These are phyloP conservation scores for Sitta europaea DNA, from an alignment of 2,113 vertebrate species.

Conservation along the genomic window DNA sequence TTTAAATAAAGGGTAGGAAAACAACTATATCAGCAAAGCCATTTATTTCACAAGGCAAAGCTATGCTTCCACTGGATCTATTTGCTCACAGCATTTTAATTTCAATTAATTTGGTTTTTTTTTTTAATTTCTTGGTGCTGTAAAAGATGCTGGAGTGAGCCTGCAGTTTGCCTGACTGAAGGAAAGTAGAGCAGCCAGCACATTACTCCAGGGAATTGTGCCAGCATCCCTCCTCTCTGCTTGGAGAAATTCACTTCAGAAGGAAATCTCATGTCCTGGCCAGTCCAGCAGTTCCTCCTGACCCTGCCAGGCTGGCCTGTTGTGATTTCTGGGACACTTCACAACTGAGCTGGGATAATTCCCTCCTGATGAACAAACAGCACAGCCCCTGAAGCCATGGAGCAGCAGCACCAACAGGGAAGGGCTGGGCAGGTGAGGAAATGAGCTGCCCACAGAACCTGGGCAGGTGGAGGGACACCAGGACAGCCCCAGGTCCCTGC, in stretches of 20 bases:
- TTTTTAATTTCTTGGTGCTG: not conserved
- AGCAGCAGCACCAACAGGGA: not conserved
- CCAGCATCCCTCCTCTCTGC: not conserved
- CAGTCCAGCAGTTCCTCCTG: not conserved
- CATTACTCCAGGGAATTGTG: not conserved
- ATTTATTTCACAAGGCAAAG: not conserved
- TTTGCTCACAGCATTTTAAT: not conserved
- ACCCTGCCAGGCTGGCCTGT: not conserved
- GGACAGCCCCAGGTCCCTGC: not conserved
- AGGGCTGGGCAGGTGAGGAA: not conserved
- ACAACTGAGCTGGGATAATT: not conserved
- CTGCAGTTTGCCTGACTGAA: not conserved
- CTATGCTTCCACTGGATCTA: not conserved
- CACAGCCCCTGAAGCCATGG: not conserved
- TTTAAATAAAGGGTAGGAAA: not conserved
- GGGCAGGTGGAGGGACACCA: not conserved
- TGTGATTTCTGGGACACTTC: not conserved
- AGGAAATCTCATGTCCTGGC: not conserved
- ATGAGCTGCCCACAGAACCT: not conserved
- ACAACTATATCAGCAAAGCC: not conserved
- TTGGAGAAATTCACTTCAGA: not conserved
- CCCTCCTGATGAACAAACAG: not conserved
- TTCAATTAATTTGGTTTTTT: not conserved
- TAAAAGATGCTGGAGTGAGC: not conserved
- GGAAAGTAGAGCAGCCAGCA: not conserved